Conservation (phyloP, 1,140 invertebrate species). For the Drosophila sproati region DNA sequence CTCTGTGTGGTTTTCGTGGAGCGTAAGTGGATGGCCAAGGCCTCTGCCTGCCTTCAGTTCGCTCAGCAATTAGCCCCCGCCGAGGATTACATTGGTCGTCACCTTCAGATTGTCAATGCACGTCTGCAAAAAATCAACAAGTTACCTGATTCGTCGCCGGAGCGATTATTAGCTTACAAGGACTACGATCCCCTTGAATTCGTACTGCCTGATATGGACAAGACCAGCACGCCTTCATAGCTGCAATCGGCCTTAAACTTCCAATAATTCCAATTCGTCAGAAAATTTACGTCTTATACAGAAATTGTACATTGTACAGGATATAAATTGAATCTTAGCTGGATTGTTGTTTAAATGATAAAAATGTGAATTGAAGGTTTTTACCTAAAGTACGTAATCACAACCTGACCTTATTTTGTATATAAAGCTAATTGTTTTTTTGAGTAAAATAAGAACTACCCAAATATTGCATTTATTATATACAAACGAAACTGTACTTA, state of each 20-base stretch:
- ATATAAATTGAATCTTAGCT: slow-evolving; percentile 9
- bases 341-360: slow-evolving; percentile 1
- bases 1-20: slow-evolving; percentile 98
- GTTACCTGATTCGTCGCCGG: slow-evolving; percentile 76
- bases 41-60: slow-evolving; percentile 92
- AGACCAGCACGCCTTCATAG: slow-evolving; percentile 57
- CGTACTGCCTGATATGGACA: slow-evolving; percentile 51
- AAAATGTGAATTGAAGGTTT: neutral
- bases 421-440: slow-evolving; percentile 27
- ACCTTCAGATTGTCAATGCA: slow-evolving; percentile 87
- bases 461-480: slow-evolving; percentile 47
- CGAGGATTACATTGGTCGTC: slow-evolving; percentile 95
- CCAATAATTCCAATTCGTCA: neutral
- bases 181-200: slow-evolving; percentile 82
- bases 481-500: slow-evolving; percentile 49
- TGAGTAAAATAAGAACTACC: slow-evolving; percentile 31
- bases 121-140: slow-evolving; percentile 80
- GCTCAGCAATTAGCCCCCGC: slow-evolving; percentile 92
- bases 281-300: neutral
- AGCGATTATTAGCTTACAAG: slow-evolving; percentile 77
- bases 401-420: slow-evolving; percentile 44
- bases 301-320: slow-evolving; percentile 11
- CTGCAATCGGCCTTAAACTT: slow-evolving; percentile 15
- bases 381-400: slow-evolving; percentile 40
- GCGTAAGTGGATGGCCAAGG: slow-evolving; percentile 91